Conservation (phyloP, 2,888 invertebrate species). For the Ectemnius lituratus region DNA sequence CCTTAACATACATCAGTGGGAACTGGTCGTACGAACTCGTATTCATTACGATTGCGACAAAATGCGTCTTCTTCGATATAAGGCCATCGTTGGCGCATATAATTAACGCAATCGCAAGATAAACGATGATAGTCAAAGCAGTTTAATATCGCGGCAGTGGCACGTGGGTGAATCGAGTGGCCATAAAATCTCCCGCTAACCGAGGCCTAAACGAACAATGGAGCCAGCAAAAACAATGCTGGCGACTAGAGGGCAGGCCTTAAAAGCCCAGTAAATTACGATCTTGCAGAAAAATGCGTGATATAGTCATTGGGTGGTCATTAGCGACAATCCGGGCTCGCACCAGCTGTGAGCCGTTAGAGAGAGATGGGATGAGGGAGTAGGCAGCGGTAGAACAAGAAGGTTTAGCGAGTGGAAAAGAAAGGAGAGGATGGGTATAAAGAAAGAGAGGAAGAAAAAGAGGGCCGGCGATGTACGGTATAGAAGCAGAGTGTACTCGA, state of each 20-base stretch:
- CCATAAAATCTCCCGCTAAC: too few relatives aligned
- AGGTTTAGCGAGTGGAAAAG: neutral
- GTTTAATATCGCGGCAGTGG: too few relatives aligned
- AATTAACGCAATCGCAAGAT: too few relatives aligned
- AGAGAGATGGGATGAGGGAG: conserved; percentile 8
- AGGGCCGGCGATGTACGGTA: conserved; percentile 7
- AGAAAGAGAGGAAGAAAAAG: conserved; percentile 5
- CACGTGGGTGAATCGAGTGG: too few relatives aligned
- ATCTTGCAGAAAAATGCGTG: conserved; percentile 39
- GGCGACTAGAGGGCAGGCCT: conserved; percentile 31
- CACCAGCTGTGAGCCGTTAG: conserved; percentile 12
- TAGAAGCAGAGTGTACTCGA: conserved; percentile 13
- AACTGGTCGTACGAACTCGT: too few relatives aligned
- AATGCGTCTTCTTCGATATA: too few relatives aligned
- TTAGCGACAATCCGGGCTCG: conserved; percentile 50
- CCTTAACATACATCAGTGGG: too few relatives aligned
- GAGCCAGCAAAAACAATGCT: conserved; percentile 36
- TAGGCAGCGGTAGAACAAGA: conserved; percentile 2
- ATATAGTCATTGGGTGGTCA: conserved; percentile 56
- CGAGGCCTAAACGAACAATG: too few relatives aligned
- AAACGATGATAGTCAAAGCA: too few relatives aligned
- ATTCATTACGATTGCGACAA: too few relatives aligned
- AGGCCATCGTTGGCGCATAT: neutral
- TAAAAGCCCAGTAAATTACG: conserved; percentile 51
- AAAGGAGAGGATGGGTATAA: neutral